Evolutionary conservation across 1,140 invertebrate genomes (phyloP).

Genomic region (Drosophila arawakana): DNA sequence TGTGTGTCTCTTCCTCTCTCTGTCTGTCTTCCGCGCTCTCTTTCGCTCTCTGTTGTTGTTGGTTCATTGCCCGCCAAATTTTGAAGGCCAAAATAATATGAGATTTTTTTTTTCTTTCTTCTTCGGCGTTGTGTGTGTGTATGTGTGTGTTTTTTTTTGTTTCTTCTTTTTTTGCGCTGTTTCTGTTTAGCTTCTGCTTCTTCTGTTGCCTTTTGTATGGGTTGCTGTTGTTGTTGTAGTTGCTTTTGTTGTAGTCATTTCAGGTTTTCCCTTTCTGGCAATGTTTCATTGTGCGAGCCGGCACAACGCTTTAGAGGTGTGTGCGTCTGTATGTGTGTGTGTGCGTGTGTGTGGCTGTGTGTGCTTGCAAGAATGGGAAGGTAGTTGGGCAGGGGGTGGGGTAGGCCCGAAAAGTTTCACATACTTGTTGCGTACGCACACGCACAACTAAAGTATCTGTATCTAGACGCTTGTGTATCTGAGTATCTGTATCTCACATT

Average conservation of each 20-base stretch:
- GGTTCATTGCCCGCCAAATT: slow-evolving; percentile 84
- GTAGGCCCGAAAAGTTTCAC: slow-evolving; percentile 34
- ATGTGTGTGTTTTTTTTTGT: slow-evolving; percentile 24
- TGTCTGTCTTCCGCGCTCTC: slow-evolving; percentile 33
- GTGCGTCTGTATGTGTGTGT: not conserved
- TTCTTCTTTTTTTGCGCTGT: slow-evolving; percentile 52
- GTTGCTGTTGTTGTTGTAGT: slow-evolving; percentile 39
- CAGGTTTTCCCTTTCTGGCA: slow-evolving; percentile 82
- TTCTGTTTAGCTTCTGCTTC: slow-evolving; percentile 65
- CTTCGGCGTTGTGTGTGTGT: slow-evolving; percentile 27
- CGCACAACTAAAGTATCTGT: slow-evolving; percentile 27
- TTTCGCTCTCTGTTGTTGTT: slow-evolving; percentile 67
- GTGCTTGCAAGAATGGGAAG: not conserved
- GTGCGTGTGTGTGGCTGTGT: not conserved
- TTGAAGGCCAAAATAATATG: slow-evolving; percentile 84
- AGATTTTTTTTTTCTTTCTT: slow-evolving; percentile 68
- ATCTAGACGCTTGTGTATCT: slow-evolving; percentile 6
- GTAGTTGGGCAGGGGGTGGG: not conserved
- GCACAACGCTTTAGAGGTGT: slow-evolving; percentile 36
- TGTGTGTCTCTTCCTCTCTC: slow-evolving; percentile 6
- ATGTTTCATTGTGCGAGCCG: slow-evolving; percentile 52
- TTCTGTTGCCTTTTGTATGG: slow-evolving; percentile 56
- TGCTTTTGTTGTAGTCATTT: slow-evolving; percentile 60
- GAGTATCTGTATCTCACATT: slow-evolving; percentile 19
- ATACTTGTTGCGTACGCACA: slow-evolving; percentile 43